These are phyloP conservation scores for Chalcosyrphus nemorum DNA, from an alignment of 2,888 invertebrate genomes.

Conservation along the genomic window DNA sequence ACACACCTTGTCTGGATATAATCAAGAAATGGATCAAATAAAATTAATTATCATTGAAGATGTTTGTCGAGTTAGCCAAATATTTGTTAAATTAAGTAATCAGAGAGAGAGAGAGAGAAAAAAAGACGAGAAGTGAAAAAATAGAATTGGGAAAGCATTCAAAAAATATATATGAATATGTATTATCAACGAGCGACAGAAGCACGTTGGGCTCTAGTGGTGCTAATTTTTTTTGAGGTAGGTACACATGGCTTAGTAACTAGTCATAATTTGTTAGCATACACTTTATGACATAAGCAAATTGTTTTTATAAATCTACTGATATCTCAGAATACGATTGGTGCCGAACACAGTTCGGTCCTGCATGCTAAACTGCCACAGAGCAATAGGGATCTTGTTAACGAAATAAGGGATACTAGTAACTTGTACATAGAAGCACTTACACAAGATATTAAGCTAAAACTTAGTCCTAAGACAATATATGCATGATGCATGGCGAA, in stretches of 20 bases:
- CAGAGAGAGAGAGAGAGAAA: not conserved
- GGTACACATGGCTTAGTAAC: slow-evolving; percentile 33
- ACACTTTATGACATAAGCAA: too few species aligned
- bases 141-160: slow-evolving; percentile 3
- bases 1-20: slow-evolving; percentile 12
- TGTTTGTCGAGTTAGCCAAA: slow-evolving; percentile 38
- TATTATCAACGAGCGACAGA: not conserved
- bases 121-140: not conserved
- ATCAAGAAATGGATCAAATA: slow-evolving; percentile 42
- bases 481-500: too few species aligned
- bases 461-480: too few species aligned
- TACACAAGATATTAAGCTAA: too few species aligned
- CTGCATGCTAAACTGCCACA: too few species aligned
- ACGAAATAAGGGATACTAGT: too few species aligned
- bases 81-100: slow-evolving; percentile 46
- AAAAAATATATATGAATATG: not conserved
- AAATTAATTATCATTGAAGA: slow-evolving; percentile 45
- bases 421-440: too few species aligned
- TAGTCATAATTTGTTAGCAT: too few species aligned
- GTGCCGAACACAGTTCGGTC: too few species aligned
- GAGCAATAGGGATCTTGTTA: too few species aligned
- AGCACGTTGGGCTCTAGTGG: not conserved
- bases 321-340: too few species aligned
- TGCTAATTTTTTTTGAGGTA: slow-evolving; percentile 26
- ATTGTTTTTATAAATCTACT: too few species aligned